Percentiles rank a stretch among this genome's conserved stretches.
These are phyloP conservation scores for Poecilus cupreus DNA, from an alignment of 2,888 invertebrate species.

Conservation along the genomic window DNA sequence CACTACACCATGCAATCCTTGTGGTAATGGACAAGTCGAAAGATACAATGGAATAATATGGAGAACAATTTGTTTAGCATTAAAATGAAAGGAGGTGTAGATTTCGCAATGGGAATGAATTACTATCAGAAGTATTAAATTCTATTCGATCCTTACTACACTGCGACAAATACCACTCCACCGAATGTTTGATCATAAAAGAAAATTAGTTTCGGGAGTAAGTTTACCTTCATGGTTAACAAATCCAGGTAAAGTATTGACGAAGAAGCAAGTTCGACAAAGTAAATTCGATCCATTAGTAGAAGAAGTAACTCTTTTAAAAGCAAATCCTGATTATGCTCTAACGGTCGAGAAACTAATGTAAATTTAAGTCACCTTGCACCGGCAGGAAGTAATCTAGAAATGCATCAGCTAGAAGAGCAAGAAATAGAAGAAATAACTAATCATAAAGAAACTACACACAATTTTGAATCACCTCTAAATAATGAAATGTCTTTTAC, in stretches of 20 bases:
- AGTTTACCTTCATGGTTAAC: background rate
- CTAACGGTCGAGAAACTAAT: no score
- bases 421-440: background rate
- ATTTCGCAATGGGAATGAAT: conserved; percentile 50
- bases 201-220: background rate
- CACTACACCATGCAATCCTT: conserved; percentile 62
- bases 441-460: background rate
- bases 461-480: background rate
- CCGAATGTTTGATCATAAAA: conserved; percentile 54
- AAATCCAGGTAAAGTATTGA: background rate
- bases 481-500: no score
- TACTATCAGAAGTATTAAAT: conserved; percentile 57
- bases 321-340: no score
- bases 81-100: conserved; percentile 30
- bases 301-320: background rate
- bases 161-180: conserved; percentile 61
- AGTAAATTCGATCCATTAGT: background rate
- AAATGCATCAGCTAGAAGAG: background rate
- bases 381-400: background rate
- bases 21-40: conserved; percentile 52
- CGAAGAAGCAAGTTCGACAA: background rate
- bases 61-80: conserved; percentile 51
- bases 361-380: background rate
- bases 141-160: conserved; percentile 60
- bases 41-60: conserved; percentile 52